Percentiles rank a stretch among this genome's conserved stretches.
Conservation (phyloP, 2,797 vertebrate genomes). For the Fistularia tabacaria region DNA sequence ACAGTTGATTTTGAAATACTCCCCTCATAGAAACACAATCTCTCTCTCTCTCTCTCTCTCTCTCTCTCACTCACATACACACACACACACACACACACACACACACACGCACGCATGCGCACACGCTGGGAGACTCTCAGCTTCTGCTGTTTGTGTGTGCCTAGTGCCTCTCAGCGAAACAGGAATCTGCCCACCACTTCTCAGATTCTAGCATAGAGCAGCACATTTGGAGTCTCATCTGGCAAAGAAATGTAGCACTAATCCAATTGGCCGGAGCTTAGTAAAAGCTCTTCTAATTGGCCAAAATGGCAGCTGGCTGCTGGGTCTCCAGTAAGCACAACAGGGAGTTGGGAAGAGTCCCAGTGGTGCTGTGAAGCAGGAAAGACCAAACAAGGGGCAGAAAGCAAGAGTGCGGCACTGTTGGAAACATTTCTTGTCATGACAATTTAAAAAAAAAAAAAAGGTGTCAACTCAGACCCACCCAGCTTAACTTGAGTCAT, state of each 20-base stretch:
- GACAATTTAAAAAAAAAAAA: not conserved
- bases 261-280: conserved; percentile 67
- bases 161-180: conserved; percentile 56
- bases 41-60: too few relatives aligned
- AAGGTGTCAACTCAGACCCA: conserved; percentile 33
- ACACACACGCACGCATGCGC: not conserved
- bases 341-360: conserved; percentile 56
- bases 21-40: too few relatives aligned
- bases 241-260: conserved; percentile 57
- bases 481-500: conserved; percentile 38
- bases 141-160: conserved; percentile 32
- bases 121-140: conserved; percentile 12
- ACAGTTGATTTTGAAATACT: too few relatives aligned
- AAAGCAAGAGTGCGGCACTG: conserved; percentile 34
- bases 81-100: not conserved
- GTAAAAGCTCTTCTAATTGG: conserved; percentile 71
- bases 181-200: conserved; percentile 51
- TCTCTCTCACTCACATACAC: too few relatives aligned
- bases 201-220: conserved; percentile 64
- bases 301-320: conserved; percentile 50
- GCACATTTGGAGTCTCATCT: conserved; percentile 63
- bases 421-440: conserved; percentile 46
- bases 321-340: conserved; percentile 61
- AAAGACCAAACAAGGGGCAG: conserved; percentile 48
- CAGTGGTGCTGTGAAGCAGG: conserved; percentile 51